Base-by-base conservation (phyloP, 1,140 invertebrate genomes). In the Ooceraea biroi region DNA sequence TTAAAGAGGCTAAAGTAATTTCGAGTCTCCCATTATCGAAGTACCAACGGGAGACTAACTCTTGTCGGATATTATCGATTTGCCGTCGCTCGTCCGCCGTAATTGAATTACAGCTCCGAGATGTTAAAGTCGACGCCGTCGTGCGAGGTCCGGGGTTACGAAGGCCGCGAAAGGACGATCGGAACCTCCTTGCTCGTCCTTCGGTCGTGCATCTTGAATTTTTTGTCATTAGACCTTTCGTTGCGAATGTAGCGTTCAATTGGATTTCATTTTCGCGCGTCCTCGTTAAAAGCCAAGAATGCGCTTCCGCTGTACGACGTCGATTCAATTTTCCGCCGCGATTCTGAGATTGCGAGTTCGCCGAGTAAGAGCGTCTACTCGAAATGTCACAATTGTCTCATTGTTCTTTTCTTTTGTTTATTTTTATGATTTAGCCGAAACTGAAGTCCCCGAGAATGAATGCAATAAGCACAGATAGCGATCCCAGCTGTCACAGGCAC, bases 401-500 rank as follows among this genome's bases (percentile, higher is more conserved):
- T 68, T 19, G 46, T 11, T 30, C 60, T 63, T n/a, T 69, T 52
- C 1, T 7, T 30, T 11, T 11, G 19, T 5, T 11, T 71, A 14
- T 3, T 25, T 44, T 78, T 68, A 68, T 22, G 36, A 68, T 44
- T 17, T 1, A 46, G 36, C 36, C 36, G n/a, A 14, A 19, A 78
- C 12, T 60, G 4, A 57, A 50, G 4, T 22, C 25, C 8, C 8
- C n/a, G 50, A n/a, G n/a, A n/a, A 22, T 55, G 19, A n/a, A 22
- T 5, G n/a, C 52, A n/a, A 30, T 46, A 57, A 71, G 57, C 68
- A 52, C 41, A 58, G 63, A 82, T 80, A 63, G 69, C 77, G 77
- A 88, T 83, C 87, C 57, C 72, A 84, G 88, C 87, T 78, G 86
- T 89, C 83, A 86, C 85, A 89, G 88, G 88, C 89, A 90, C 90